Percentiles rank a stretch among this genome's conserved stretches.
These are phyloP conservation scores for Taeniopygia guttata DNA, from an alignment of 2,797 vertebrate species.

Conservation along the genomic window DNA sequence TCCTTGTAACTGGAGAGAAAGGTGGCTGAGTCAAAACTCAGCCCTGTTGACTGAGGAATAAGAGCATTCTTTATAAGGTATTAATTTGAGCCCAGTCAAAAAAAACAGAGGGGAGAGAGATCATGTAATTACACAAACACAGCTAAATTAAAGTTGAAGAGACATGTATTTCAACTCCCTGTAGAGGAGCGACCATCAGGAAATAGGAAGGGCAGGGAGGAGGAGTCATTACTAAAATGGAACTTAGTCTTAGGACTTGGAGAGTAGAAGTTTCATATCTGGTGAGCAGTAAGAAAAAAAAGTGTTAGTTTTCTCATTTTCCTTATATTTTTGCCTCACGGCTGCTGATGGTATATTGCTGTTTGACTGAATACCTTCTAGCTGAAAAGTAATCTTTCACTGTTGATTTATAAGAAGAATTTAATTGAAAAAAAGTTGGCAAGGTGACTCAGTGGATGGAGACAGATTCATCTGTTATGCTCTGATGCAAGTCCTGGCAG, in stretches of 20 bases:
- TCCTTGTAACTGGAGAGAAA: neutral
- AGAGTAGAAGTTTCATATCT: neutral
- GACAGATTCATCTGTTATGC: slow-evolving; percentile 39
- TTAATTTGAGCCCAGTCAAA: neutral
- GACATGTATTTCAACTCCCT: neutral
- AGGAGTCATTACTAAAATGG: neutral
- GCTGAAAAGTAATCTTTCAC: slow-evolving; percentile 47
- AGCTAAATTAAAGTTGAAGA: neutral
- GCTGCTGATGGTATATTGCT: slow-evolving; percentile 25
- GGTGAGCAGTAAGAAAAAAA: neutral
- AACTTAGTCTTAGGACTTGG: neutral
- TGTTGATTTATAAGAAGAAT: slow-evolving; percentile 53
- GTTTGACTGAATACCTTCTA: slow-evolving; percentile 22
- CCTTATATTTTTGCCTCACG: neutral
- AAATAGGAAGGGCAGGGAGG: neutral
- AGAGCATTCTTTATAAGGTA: neutral
- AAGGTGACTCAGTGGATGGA: slow-evolving; percentile 34
- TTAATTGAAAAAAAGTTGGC: slow-evolving; percentile 40
- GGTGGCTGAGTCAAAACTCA: neutral
- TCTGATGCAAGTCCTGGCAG: slow-evolving; percentile 39
- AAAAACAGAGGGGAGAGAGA: neutral
- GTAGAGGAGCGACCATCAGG: neutral
- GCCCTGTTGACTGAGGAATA: neutral
- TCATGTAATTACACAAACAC: neutral
- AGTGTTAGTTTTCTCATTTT: neutral